Evolutionary conservation across 2,888 invertebrate genomes (phyloP).

Genomic region (Chymomyza procnemis): DNA sequence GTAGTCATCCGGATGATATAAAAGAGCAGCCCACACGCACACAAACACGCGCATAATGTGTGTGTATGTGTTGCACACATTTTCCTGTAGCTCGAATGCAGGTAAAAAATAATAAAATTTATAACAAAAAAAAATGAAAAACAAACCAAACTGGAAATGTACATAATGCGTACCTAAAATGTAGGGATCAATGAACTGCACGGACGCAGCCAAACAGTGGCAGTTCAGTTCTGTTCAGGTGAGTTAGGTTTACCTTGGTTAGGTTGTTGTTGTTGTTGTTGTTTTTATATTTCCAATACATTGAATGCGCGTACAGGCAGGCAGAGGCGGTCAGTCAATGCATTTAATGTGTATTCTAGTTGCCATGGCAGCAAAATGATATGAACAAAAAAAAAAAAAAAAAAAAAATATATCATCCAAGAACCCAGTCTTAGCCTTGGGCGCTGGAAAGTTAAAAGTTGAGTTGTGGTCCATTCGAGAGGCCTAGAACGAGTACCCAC

Average conservation of each 20-base stretch:
- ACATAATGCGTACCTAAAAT: conserved; percentile 59
- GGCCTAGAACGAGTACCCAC: not conserved
- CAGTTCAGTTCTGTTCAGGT: conserved; percentile 22
- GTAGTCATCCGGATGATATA: not conserved
- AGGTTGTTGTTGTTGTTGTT: no score
- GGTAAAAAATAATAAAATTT: conserved; percentile 62
- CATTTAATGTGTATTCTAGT: conserved; percentile 22
- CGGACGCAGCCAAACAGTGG: conserved; percentile 30
- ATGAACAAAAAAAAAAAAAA: no score
- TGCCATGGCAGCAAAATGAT: conserved; percentile 45
- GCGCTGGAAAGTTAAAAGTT: not conserved
- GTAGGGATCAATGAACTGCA: conserved; percentile 63
- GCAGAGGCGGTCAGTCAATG: no score
- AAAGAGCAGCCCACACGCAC: conserved; percentile 8
- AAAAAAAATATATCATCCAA: conserved; percentile 34
- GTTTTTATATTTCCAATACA: no score
- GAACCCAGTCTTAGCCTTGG: not conserved
- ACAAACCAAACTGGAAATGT: conserved; percentile 68
- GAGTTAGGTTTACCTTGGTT: conserved; percentile 6
- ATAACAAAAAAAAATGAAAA: conserved; percentile 17
- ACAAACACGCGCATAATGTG: conserved; percentile 14
- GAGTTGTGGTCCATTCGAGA: conserved; percentile 1
- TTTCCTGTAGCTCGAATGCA: conserved; percentile 59
- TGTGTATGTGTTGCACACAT: conserved; percentile 32
- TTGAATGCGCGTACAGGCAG: no score